Evolutionary conservation across 2,113 vertebrate genomes (phyloP).

Genomic region (Propithecus coquereli): DNA sequence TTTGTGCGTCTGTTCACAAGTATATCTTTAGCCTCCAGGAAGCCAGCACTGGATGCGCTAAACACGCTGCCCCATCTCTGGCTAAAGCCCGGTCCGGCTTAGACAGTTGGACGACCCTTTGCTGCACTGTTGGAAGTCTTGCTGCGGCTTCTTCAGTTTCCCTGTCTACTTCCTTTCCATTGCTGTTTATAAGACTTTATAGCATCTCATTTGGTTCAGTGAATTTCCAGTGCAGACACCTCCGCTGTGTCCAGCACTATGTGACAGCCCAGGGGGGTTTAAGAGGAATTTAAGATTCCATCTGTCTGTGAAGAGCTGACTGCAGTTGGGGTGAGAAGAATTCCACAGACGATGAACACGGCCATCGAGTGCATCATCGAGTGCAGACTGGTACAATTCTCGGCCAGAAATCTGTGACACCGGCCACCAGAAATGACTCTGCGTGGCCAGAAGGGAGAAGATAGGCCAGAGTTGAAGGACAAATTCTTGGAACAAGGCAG

Average conservation of each 20-base stretch:
- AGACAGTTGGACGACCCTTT: background rate
- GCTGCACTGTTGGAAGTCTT: background rate
- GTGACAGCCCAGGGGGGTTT: background rate
- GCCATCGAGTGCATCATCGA: background rate
- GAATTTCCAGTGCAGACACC: background rate
- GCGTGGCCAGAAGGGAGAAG: background rate
- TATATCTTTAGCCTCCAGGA: background rate
- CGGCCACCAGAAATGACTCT: background rate
- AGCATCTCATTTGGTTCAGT: background rate
- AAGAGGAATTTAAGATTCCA: background rate
- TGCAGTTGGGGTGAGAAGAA: background rate
- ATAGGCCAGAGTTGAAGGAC: background rate
- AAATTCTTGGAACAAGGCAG: background rate
- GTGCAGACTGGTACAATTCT: background rate
- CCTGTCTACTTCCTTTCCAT: background rate
- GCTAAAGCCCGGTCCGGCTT: too few species aligned
- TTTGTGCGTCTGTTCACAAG: background rate
- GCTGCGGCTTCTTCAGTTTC: background rate
- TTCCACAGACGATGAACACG: background rate
- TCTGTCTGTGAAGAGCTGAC: background rate
- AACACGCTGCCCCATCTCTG: accelerated
- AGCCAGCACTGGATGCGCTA: background rate
- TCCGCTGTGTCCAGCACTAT: background rate
- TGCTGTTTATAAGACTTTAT: background rate
- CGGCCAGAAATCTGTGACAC: background rate